Evolutionary conservation across 2,888 invertebrate species (phyloP).

Genomic region (Diachrysia chrysitis): DNA sequence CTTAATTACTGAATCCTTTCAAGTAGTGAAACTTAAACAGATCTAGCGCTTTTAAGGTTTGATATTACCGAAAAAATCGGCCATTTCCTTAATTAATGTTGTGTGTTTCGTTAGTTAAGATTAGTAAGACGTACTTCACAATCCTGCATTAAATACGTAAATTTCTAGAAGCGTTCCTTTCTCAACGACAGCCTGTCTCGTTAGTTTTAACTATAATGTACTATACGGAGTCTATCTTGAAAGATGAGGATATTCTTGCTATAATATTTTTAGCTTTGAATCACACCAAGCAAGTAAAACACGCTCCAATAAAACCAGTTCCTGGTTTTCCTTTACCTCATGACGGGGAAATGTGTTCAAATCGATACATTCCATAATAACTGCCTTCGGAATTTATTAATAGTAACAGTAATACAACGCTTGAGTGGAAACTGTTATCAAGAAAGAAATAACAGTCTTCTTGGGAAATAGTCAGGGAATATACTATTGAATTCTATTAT

Average conservation of each 20-base stretch:
- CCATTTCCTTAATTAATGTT: constrained; percentile 5
- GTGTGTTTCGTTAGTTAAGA: background rate
- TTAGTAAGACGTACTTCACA: background rate
- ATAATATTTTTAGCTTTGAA: constrained; percentile 4
- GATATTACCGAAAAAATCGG: constrained; percentile 2
- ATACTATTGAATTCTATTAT: too few relatives aligned
- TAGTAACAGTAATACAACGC: constrained; percentile 4
- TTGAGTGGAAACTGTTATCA: constrained; percentile 2
- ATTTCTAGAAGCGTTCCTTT: background rate
- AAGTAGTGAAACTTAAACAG: constrained; percentile 26
- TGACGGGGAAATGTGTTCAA: background rate
- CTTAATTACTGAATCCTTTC: constrained; percentile 48
- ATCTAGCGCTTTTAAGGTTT: constrained; percentile 3
- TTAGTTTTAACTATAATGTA: background rate
- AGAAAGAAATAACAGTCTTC: background rate
- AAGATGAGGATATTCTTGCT: background rate
- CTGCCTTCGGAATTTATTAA: background rate
- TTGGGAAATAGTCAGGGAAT: too few relatives aligned
- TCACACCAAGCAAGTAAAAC: constrained; percentile 3
- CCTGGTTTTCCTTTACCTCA: background rate
- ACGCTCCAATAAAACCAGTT: background rate
- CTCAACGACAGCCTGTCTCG: background rate
- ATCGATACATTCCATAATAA: background rate
- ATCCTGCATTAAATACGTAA: background rate
- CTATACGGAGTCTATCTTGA: background rate